Base-by-base conservation (phyloP, 2,888 invertebrate species). In the Lithodes maja region DNA sequence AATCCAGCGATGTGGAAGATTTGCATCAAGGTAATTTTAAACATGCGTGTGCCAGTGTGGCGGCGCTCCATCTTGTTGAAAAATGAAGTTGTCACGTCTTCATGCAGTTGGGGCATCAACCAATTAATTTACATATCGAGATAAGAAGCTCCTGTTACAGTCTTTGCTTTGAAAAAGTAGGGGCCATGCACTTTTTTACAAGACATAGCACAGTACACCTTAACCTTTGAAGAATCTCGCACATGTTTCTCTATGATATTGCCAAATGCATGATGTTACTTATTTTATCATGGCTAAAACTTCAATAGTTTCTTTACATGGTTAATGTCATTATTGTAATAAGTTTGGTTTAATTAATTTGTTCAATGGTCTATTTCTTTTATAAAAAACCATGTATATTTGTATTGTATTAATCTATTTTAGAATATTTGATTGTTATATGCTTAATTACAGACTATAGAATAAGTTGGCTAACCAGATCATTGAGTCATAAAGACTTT, bases 1-100 rank as follows among this genome's bases (percentile, higher is more conserved):
- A 75, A 75, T 75, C 15, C 75, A 75, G 75, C 75, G 75, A 5
- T 75, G 17, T 75, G 3, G 75, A 75, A 75, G 75, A 75, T 75
- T 75, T 75, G 12, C 61, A 61, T 61, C 61, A 12, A 61, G 61
- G 61, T 12, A 61, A 61, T 61, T 61, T 5, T 61, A 61, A 61
- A 61, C 61, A 0, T 61, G 61, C 61, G 7, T 5, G 61, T 61
- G 12, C 61, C 61, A 61, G 61, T 61, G 61, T 5, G 5, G 12
- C 12, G 61, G 61, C 61, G 61, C 61, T 61, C 61, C 61, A 61
- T 61, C 61, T 12, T 61, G 61, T 61, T 61, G 61, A 61, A 61
- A 61, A 61, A 61, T 61, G 61, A 61, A 61, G 61, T 61, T 61
- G 61, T 61, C 61, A 61, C 61, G 33, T 33, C 12, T 5, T 61